These are phyloP conservation scores for Craterocephalus amniculus DNA, from an alignment of 2,797 vertebrate species.

Conservation along the genomic window DNA sequence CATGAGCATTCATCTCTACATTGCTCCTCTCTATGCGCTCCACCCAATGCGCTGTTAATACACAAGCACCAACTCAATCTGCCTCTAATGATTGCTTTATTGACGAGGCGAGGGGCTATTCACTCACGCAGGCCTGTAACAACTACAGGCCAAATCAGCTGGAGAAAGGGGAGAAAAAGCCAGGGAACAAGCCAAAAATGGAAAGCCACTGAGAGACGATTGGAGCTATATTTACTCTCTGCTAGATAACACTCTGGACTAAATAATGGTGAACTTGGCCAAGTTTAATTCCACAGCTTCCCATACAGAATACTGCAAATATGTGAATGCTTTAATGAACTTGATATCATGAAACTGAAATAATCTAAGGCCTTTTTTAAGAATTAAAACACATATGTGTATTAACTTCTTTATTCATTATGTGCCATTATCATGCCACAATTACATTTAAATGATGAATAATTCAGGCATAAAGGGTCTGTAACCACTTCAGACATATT, in stretches of 20 bases:
- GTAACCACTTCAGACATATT: too few relatives aligned
- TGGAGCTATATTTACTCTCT: slow-evolving; percentile 53
- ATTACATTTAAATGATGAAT: too few relatives aligned
- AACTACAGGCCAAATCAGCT: slow-evolving; percentile 68
- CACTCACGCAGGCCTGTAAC: slow-evolving; percentile 64
- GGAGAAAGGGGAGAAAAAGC: slow-evolving; percentile 38
- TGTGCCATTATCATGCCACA: not conserved
- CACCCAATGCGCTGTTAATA: slow-evolving; percentile 56
- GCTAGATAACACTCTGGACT: slow-evolving; percentile 41
- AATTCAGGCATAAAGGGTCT: too few relatives aligned
- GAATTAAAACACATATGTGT: not conserved
- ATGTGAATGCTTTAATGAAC: too few relatives aligned
- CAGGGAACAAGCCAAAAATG: slow-evolving; percentile 28
- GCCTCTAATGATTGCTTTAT: slow-evolving; percentile 84
- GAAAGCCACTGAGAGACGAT: slow-evolving; percentile 22
- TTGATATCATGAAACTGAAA: not conserved
- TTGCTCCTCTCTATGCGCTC: slow-evolving; percentile 29
- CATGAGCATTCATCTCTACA: slow-evolving; percentile 35
- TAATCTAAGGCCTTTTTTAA: not conserved
- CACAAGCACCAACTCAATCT: slow-evolving; percentile 82
- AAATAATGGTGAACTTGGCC: slow-evolving; percentile 51
- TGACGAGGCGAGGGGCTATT: slow-evolving; percentile 78
- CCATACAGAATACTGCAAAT: too few relatives aligned
- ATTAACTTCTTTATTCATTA: not conserved
- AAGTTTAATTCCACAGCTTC: slow-evolving; percentile 21